Conservation (phyloP, 30 jellyfish, hydroid and myxozoan genomes). For the Pelagia noctiluca region DNA sequence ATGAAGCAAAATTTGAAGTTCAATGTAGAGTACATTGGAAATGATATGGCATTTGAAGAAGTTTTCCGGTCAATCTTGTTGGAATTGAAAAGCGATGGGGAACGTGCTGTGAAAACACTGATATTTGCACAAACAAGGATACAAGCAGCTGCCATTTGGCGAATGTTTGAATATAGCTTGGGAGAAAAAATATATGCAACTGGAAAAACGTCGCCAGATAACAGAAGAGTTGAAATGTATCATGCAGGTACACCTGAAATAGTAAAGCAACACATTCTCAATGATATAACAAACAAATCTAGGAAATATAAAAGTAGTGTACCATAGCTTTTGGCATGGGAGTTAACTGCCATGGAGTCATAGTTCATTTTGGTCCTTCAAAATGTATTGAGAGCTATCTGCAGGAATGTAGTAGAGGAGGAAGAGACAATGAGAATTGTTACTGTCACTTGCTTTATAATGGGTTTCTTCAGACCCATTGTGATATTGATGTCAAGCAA, state of each 20-base stretch:
- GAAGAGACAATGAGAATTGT: not conserved
- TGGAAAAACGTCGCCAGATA: not conserved
- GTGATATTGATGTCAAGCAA: no score
- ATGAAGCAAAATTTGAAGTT: conserved; percentile 10
- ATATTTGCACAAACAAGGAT: no score
- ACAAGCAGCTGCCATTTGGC: no score
- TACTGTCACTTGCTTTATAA: no score
- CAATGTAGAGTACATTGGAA: conserved; percentile 4
- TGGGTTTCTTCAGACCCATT: no score
- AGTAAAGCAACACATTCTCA: not conserved
- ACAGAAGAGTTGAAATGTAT: conserved; percentile 12
- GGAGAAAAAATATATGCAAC: not conserved
- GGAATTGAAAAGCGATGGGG: not conserved
- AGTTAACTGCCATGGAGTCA: not conserved
- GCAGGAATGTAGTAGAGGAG: conserved; percentile 1
- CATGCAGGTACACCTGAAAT: conserved; percentile 33
- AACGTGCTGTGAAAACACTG: no score
- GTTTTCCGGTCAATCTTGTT: no score
- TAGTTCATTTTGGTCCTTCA: conserved; percentile 22
- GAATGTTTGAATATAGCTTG: not conserved
- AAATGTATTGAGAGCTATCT: not conserved
- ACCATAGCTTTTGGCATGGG: conserved; percentile 19
- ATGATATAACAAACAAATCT: not conserved
- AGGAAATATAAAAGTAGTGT: not conserved
- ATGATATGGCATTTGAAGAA: conserved; percentile 2